Conservation (phyloP, 2,797 vertebrate species). For the Rhynchotus rufescens region DNA sequence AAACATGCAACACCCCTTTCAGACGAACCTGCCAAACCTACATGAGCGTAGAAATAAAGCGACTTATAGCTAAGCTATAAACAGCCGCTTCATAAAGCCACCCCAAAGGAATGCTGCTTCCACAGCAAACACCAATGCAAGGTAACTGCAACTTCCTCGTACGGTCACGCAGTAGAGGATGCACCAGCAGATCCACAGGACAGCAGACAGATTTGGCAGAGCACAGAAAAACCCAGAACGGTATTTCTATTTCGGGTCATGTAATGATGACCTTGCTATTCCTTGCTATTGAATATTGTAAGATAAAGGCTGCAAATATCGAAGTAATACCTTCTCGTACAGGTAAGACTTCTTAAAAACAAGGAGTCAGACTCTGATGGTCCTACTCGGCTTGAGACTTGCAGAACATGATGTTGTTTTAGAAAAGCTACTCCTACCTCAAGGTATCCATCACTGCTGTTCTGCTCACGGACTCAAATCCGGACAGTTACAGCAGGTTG, state of each 20-base stretch:
- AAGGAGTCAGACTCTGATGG: not conserved
- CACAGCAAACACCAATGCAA: not conserved
- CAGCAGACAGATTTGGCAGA: not conserved
- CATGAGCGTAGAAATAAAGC: not conserved
- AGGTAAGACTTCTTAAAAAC: not conserved
- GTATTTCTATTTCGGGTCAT: not conserved
- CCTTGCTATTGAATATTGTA: not conserved
- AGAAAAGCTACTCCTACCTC: not conserved
- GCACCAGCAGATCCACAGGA: not conserved
- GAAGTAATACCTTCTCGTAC: not conserved
- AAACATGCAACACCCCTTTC: not conserved
- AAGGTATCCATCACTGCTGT: not conserved
- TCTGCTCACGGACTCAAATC: not conserved
- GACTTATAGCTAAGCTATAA: not conserved
- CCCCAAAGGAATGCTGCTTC: not conserved
- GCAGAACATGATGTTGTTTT: accelerated
- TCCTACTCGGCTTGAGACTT: not conserved
- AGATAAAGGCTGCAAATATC: not conserved
- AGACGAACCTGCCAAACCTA: not conserved
- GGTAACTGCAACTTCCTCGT: not conserved
- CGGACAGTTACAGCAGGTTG: accelerated
- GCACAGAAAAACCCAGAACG: not conserved
- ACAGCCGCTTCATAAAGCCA: not conserved
- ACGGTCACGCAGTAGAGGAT: not conserved
- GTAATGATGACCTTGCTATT: too few relatives aligned